Conservation (phyloP, 2,113 vertebrate genomes). For the Osmerus mordax region DNA sequence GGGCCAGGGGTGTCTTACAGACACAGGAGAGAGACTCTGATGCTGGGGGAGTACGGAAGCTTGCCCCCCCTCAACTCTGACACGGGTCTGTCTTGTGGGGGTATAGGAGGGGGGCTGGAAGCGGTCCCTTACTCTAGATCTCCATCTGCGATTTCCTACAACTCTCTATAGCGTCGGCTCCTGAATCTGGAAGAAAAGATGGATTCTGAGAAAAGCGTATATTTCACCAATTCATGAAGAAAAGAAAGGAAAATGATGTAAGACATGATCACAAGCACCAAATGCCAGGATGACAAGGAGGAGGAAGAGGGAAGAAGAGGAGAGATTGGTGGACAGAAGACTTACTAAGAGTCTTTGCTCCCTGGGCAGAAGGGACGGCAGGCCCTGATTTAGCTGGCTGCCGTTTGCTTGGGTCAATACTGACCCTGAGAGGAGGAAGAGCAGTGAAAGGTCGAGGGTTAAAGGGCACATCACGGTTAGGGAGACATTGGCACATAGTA, state of each 20-base stretch:
- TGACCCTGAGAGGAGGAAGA: constrained; percentile 77
- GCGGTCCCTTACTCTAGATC: constrained; percentile 68
- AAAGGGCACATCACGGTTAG: constrained; percentile 58
- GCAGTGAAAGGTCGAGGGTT: constrained; percentile 58
- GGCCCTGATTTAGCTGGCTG: constrained; percentile 76
- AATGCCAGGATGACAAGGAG: constrained; percentile 8
- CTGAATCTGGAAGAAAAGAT: constrained; percentile 69
- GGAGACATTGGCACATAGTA: constrained; percentile 52
- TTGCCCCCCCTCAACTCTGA: constrained; percentile 29
- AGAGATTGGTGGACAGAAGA: constrained; percentile 67
- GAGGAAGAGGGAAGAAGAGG: constrained; percentile 39
- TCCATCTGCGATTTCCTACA: constrained; percentile 66
- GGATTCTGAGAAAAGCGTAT: constrained; percentile 53
- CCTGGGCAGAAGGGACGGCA: constrained; percentile 66
- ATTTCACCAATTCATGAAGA: constrained; percentile 42
- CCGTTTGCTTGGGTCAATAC: constrained; percentile 79
- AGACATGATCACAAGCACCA: constrained; percentile 30
- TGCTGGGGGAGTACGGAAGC: background rate
- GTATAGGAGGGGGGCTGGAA: constrained; percentile 29
- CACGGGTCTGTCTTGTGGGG: background rate
- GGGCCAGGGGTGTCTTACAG: background rate
- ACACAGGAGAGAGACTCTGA: background rate
- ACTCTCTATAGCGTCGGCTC: constrained; percentile 64
- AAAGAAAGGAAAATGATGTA: constrained; percentile 23
- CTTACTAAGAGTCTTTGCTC: constrained; percentile 81